These are phyloP conservation scores for Tympanuchus pallidicinctus DNA, from an alignment of 2,113 vertebrate genomes.

Conservation along the genomic window DNA sequence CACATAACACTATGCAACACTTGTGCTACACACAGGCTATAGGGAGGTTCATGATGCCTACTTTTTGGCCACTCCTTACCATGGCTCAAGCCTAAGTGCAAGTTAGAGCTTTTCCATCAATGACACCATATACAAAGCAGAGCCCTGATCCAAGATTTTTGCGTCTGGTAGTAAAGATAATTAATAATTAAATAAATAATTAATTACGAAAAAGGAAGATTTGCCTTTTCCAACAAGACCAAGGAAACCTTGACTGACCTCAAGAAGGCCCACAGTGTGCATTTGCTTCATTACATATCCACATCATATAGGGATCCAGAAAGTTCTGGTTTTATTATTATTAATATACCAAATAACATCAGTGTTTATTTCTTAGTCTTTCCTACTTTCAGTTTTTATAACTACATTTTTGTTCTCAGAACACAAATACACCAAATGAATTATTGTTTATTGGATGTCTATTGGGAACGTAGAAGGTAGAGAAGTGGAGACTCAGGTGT, in stretches of 20 bases:
- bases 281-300: not conserved
- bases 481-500: not conserved
- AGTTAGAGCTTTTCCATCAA: not conserved
- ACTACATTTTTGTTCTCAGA: not conserved
- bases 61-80: not conserved
- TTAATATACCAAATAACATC: not conserved
- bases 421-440: not conserved
- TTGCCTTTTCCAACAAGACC: not conserved
- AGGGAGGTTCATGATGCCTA: not conserved
- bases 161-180: not conserved
- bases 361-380: not conserved
- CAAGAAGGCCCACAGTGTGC: not conserved
- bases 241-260: not conserved
- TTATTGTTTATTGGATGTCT: not conserved
- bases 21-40: not conserved
- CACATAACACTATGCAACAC: not conserved
- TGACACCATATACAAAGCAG: not conserved
- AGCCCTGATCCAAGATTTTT: not conserved
- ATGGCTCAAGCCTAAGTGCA: not conserved
- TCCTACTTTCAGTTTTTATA: constrained; percentile 2
- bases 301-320: not conserved
- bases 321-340: not conserved
- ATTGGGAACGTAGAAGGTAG: not conserved
- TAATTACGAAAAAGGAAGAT: not conserved
- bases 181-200: not conserved